Conservation (phyloP, 1,140 invertebrate genomes). For the Agrilus planipennis region DNA sequence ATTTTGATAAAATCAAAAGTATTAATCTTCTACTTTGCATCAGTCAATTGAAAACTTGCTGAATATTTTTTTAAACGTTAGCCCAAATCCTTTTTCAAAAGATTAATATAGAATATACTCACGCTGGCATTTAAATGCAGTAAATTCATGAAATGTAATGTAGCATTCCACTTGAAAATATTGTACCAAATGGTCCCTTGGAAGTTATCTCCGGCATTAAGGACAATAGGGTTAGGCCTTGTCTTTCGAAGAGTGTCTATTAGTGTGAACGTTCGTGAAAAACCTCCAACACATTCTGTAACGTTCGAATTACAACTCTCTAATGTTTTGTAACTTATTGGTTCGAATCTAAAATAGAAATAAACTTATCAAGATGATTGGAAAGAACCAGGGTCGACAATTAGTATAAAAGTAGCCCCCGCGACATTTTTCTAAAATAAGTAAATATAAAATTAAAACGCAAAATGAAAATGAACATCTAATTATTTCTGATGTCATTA, state of each 20-base stretch:
- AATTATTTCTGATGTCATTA: no score
- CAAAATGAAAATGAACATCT: no score
- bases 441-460: no score
- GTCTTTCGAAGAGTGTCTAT: constrained; percentile 41
- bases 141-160: constrained; percentile 61
- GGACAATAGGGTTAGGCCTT: constrained; percentile 48
- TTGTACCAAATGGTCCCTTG: constrained; percentile 80
- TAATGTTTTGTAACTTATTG: no score
- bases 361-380: no score
- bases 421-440: no score
- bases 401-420: no score
- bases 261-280: constrained; percentile 50
- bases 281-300: constrained; percentile 59
- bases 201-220: constrained; percentile 76
- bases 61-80: neutral
- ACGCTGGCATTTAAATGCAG: constrained; percentile 71
- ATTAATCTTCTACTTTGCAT: neutral
- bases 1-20: constrained; percentile 4
- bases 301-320: no score
- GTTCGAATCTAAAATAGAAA: no score
- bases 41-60: no score
- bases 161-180: constrained; percentile 59
- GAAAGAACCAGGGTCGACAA: no score
- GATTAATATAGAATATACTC: constrained; percentile 23
- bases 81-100: constrained; percentile 1